These are phyloP conservation scores for Rhincodon typus DNA, from an alignment of 2,797 vertebrate species.

Conservation along the genomic window DNA sequence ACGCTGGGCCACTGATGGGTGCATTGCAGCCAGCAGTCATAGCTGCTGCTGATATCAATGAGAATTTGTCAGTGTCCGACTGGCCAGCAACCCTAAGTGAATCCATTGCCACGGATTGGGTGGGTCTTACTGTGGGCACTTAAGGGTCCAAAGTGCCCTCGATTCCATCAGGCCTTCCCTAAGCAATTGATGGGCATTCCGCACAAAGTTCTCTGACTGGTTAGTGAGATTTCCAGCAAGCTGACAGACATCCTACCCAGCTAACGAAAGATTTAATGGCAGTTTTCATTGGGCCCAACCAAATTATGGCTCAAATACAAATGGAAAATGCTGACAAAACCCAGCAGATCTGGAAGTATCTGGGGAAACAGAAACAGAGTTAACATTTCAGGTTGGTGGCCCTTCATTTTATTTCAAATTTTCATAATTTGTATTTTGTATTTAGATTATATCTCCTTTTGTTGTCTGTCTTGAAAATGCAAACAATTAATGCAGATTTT, in stretches of 20 bases:
- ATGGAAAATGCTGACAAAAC: neutral
- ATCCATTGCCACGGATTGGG: neutral
- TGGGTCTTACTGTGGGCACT: too few relatives aligned
- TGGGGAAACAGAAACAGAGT: neutral
- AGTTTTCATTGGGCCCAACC: neutral
- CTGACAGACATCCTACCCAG: neutral
- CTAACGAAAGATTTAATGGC: neutral
- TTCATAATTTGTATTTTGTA: neutral
- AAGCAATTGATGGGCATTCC: neutral
- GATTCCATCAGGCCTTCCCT: neutral
- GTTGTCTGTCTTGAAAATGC: neutral
- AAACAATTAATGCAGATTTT: neutral
- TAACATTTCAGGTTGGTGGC: neutral
- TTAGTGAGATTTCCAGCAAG: neutral
- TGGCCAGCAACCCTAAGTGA: neutral
- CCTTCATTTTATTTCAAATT: neutral
- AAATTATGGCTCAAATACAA: neutral
- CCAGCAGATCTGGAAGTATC: neutral
- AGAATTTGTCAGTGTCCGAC: neutral
- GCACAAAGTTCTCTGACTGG: neutral
- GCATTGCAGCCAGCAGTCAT: too few relatives aligned
- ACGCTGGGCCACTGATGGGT: neutral
- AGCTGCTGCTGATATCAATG: neutral
- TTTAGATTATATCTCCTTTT: neutral
- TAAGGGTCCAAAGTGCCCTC: too few relatives aligned